phyloP scores from a whole-genome alignment of 2,888 invertebrate species.

The Rhingia campestris region DNA sequence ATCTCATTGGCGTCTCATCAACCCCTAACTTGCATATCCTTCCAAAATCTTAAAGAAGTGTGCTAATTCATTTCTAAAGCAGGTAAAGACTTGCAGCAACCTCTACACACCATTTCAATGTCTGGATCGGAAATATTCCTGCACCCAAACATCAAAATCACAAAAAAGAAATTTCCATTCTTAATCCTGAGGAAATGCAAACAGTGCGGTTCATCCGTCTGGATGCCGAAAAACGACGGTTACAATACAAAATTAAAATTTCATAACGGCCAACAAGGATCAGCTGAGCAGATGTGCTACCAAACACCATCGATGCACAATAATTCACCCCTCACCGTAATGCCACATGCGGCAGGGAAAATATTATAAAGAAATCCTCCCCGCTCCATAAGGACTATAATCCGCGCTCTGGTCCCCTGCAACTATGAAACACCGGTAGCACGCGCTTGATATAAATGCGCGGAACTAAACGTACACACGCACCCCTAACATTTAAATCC shows the following conservation, averaged over 20 bases:
- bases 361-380: slow-evolving; percentile 42
- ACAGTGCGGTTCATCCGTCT: slow-evolving; percentile 9
- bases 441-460: slow-evolving; percentile 59
- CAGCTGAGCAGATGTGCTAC: slow-evolving; percentile 68
- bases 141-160: neutral
- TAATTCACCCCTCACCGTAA: slow-evolving; percentile 58
- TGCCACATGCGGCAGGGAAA: slow-evolving; percentile 11
- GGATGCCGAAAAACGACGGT: neutral
- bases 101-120: slow-evolving; percentile 13
- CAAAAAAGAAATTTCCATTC: slow-evolving; percentile 34
- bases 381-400: slow-evolving; percentile 25
- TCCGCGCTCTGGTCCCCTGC: slow-evolving; percentile 19
- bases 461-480: slow-evolving; percentile 62
- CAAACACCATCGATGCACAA: slow-evolving; percentile 60
- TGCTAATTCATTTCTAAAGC: neutral
- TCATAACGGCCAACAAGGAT: slow-evolving; percentile 63
- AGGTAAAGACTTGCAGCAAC: neutral
- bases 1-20: too few species aligned
- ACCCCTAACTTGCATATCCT: too few species aligned
- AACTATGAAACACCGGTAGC: slow-evolving; percentile 35
- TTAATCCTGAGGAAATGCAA: slow-evolving; percentile 52
- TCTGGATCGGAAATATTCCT: neutral
- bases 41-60: neutral
- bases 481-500: slow-evolving; percentile 53
- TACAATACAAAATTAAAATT: slow-evolving; percentile 38